Base-by-base conservation (phyloP, 2,797 vertebrate species). In the Lates japonicus region DNA sequence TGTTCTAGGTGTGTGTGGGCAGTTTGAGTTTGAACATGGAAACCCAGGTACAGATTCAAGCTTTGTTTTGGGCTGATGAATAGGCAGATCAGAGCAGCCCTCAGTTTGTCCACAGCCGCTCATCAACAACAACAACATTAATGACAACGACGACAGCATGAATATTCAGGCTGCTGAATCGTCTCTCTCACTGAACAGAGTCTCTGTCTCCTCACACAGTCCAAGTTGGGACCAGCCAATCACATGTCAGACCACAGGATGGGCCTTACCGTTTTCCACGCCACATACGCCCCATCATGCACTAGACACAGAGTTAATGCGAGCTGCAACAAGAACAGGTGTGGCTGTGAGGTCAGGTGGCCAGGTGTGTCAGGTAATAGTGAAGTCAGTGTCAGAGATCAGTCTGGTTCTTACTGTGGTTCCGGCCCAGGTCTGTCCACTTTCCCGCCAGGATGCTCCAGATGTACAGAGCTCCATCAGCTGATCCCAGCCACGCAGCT, bases 371-470 rank as follows among this genome's bases (percentile, higher is more conserved):
- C 25, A 29, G 25, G n/a, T n/a, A n/a, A n/a, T n/a, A n/a, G n/a
- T n/a, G n/a, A n/a, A n/a, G n/a, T n/a, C 44, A 54, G 3, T 14
- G 14, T 42, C 12, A 13, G 0, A 2, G 2, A 4, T 25, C 25
- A 33, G 17, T 20, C 13, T 1, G 20, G 29, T 1, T 25, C 94
- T 94, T 85, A 99, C 98, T 95, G 95, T 99, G 98, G 77, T 97
- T 96, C 60, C 97, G 97, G 54, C 97, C 95, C 51, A 99, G 96
- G 0, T 44, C 94, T 95, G 70, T 99, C 98, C 87, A 98, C 88
- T 33, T 98, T 98, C 97, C 98, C 0, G 97, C 98, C 57, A 98
- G 92, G 66, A 98, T 97, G 12, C 95, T 98, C 98, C 98, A 99
- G 29, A 99, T 31, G 55, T 97, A 98, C 10, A 99, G 95, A 9